These are phyloP conservation scores for Lithophane ornitopus DNA, from an alignment of 2,888 invertebrate genomes.

Conservation along the genomic window DNA sequence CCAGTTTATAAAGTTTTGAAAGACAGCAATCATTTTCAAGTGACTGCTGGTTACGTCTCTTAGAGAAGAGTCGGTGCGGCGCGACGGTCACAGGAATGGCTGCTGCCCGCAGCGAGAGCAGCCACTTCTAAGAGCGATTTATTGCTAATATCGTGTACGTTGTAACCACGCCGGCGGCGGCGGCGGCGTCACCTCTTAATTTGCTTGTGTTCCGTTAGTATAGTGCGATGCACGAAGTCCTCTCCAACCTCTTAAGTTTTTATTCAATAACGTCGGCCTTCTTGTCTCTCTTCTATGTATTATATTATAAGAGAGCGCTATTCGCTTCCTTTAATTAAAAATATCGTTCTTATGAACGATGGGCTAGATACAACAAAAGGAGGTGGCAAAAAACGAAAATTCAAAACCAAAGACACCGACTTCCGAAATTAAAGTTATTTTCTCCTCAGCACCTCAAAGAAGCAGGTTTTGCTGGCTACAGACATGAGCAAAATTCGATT, in stretches of 20 bases:
- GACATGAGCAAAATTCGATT: too few relatives aligned
- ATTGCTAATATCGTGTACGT: slow-evolving; percentile 10
- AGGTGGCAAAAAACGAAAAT: too few relatives aligned
- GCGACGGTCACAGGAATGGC: not conserved
- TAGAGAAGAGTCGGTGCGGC: not conserved
- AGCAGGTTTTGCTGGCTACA: too few relatives aligned
- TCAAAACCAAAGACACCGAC: too few relatives aligned
- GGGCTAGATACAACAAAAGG: too few relatives aligned
- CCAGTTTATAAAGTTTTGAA: not conserved
- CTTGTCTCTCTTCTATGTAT: not conserved
- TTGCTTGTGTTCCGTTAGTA: slow-evolving; percentile 4
- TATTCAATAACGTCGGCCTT: slow-evolving; percentile 12
- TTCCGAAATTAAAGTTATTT: too few relatives aligned
- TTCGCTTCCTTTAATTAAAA: slow-evolving; percentile 1
- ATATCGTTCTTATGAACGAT: not conserved
- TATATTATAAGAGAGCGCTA: too few relatives aligned
- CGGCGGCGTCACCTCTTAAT: slow-evolving; percentile 10
- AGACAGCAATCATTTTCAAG: not conserved
- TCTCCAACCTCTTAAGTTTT: not conserved
- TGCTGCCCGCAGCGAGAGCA: not conserved
- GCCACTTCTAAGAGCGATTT: not conserved
- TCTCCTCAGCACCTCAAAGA: too few relatives aligned
- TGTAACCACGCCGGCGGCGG: not conserved
- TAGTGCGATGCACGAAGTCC: not conserved
- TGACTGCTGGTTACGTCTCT: not conserved